Evolutionary conservation across 2,888 invertebrate genomes (phyloP).

Genomic region (Cactoblastis cactorum): DNA sequence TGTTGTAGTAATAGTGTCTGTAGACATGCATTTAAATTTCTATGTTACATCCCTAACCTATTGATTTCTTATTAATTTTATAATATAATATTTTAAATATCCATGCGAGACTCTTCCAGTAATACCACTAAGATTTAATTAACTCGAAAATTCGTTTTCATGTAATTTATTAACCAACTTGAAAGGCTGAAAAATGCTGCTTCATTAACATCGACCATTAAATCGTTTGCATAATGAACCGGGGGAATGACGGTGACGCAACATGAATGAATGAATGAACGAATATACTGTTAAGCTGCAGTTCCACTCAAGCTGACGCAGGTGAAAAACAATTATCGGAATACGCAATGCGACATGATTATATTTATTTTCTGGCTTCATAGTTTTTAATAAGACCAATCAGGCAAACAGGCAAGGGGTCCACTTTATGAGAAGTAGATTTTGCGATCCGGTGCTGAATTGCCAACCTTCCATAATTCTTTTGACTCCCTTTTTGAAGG

Average conservation of each 20-base stretch:
- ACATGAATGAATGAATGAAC: conserved; percentile 1
- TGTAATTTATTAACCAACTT: not conserved
- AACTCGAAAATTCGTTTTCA: not conserved
- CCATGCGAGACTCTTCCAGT: not conserved
- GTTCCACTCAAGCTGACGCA: not conserved
- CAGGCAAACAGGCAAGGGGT: too few species aligned
- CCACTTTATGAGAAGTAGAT: too few species aligned
- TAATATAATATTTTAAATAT: not conserved
- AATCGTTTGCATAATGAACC: conserved; percentile 7
- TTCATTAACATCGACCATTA: conserved; percentile 7
- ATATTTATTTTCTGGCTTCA: too few species aligned
- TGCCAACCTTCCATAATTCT: too few species aligned
- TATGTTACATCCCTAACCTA: too few species aligned
- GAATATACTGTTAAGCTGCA: not conserved
- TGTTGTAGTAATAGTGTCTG: too few species aligned
- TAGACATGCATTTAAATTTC: too few species aligned
- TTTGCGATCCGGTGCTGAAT: too few species aligned
- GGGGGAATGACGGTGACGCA: not conserved
- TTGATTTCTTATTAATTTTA: too few species aligned
- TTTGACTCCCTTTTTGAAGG: too few species aligned
- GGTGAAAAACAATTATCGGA: too few species aligned
- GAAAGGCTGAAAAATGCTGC: not conserved
- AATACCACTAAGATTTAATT: not conserved
- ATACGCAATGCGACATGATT: not conserved
- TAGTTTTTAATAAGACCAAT: too few species aligned